Evolutionary conservation across 1,140 invertebrate genomes (phyloP), one percentile per base, ranked within the genome.

Genomic region (Metaphire vulgaris): DNA sequence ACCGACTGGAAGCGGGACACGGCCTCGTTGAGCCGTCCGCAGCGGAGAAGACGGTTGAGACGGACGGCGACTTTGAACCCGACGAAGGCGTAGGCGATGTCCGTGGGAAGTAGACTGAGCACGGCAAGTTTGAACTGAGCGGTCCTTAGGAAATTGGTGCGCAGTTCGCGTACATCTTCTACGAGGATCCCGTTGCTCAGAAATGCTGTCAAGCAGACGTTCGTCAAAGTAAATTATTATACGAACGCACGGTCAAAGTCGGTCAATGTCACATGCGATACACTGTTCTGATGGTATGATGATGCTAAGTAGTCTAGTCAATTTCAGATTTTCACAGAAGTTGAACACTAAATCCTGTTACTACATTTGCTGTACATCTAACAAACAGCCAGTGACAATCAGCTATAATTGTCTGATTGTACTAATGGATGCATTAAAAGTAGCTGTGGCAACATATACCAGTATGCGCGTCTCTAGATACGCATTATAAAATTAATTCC

Each of bases 151-250:
- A 98, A 98, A 83, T 94, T 90, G 67, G 87, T 84, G 14, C 92
- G 88, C 29, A 97, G 89, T 84, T 92, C 92, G 72, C 86, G 86
- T 0, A 91, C 88, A 82, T 97, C 93, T 33, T 90, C 89, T 12
- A 97, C 94, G 83, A 97, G 88, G 1, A 98, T 88, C 6, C 96
- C 96, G 88, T 98, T 94, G 82, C 97, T 94, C 81, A 98, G 86
- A 85, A 84, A 85, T 28, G 83, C 85, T 86, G 68, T 56, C 81
- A 85, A 31, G 80, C 80, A 74, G 70, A 34, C 77, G 76, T 71
- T 30, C 31, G 33, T 71, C 6, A 6, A 71, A n/a, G 1, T 0
- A n/a, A 1, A 71, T 14, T 26, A 6, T n/a, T 33, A 33, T 28
- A 41, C 56, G 14, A 41, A 33, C 1, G 1, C 0, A 33, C 33